Percentiles rank a stretch among this genome's conserved stretches.
Evolutionary conservation across 2,888 invertebrate genomes (phyloP).

Genomic region (Seira musarum): DNA sequence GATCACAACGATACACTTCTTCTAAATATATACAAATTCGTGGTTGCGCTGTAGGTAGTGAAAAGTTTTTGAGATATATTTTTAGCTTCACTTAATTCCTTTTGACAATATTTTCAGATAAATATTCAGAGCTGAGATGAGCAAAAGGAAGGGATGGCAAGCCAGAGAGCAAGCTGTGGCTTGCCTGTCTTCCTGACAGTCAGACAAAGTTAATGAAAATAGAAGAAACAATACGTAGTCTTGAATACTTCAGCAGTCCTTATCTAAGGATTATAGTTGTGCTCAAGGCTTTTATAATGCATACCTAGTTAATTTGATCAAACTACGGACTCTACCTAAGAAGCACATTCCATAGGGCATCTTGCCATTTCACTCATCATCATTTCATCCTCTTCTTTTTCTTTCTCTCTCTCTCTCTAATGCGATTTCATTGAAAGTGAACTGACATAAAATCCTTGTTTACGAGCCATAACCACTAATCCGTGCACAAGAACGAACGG

Average conservation of each 20-base stretch:
- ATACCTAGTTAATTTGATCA: too few species aligned
- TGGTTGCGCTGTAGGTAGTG: not conserved
- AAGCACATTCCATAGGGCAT: too few species aligned
- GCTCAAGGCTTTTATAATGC: too few species aligned
- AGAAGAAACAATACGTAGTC: not conserved
- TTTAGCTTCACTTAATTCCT: not conserved
- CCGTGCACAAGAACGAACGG: not conserved
- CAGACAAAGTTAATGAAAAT: conserved; percentile 5
- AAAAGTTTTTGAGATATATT: not conserved
- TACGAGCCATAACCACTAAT: conserved; percentile 44
- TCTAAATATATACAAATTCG: not conserved
- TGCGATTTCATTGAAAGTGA: conserved; percentile 46
- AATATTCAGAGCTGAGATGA: not conserved
- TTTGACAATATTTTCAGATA: conserved; percentile 6
- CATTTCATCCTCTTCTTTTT: conserved; percentile 20
- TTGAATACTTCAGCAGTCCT: too few species aligned
- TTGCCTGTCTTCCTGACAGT: too few species aligned
- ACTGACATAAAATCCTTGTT: conserved; percentile 54
- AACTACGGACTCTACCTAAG: too few species aligned
- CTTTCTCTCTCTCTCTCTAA: conserved; percentile 41
- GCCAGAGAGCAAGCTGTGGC: too few species aligned
- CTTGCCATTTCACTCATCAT: not conserved
- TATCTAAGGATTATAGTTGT: too few species aligned
- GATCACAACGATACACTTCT: not conserved
- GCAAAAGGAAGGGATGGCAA: too few species aligned